A percentile compares a stretch with the other conserved stretches of the same genome.
Evolutionary conservation across 2,113 vertebrate species (phyloP).

Genomic region (Spea bombifrons): DNA sequence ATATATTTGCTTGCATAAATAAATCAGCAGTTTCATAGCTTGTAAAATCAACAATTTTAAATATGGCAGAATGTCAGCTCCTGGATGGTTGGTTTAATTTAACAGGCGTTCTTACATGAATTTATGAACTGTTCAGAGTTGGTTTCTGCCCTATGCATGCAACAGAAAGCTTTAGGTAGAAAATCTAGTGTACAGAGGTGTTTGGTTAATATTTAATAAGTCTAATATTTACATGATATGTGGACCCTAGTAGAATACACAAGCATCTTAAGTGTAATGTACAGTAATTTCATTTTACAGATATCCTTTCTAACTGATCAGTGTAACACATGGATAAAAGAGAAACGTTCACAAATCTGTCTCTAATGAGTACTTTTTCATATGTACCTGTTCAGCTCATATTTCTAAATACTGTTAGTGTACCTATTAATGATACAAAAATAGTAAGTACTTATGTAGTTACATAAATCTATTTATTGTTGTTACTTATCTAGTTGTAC

Average conservation of each 20-base stretch:
- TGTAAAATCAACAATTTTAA: conserved; percentile 69
- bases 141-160: conserved; percentile 70
- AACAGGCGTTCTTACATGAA: conserved; percentile 70
- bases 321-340: conserved; percentile 18
- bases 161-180: conserved; percentile 76
- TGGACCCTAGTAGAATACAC: conserved; percentile 57
- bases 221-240: conserved; percentile 73
- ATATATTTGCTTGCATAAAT: conserved; percentile 63
- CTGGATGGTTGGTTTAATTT: conserved; percentile 76
- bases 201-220: conserved; percentile 78
- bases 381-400: not conserved
- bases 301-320: conserved; percentile 35
- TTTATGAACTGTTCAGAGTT: conserved; percentile 77
- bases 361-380: not conserved
- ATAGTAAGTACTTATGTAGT: no score
- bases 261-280: conserved; percentile 61
- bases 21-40: conserved; percentile 61
- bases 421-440: no score
- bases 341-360: conserved; percentile 12
- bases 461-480: no score
- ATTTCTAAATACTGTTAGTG: no score
- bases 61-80: conserved; percentile 74
- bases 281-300: conserved; percentile 58
- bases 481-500: no score
- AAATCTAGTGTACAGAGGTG: conserved; percentile 67